Percentiles rank a stretch among this genome's conserved stretches.
phyloP scores from a whole-genome alignment of 2,113 vertebrate genomes.

The Corythoichthys intestinalis region DNA sequence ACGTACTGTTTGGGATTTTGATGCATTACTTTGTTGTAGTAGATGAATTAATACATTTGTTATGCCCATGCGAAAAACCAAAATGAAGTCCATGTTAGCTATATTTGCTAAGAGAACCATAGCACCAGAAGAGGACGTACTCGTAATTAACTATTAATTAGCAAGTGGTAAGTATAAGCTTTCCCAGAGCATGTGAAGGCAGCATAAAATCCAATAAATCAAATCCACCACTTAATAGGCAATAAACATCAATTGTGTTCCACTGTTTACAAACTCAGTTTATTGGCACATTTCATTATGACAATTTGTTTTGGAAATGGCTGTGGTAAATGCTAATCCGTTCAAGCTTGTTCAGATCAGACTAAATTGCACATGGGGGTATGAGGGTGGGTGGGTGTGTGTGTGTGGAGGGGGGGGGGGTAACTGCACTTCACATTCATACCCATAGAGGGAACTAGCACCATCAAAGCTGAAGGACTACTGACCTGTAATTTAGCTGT shows the following conservation, averaged over 20 bases:
- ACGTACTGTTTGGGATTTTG: no score
- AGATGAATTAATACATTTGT: no score
- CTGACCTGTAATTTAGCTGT: neutral
- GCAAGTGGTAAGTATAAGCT: no score
- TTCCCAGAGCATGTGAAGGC: no score
- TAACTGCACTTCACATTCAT: neutral
- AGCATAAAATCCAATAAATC: neutral
- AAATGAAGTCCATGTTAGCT: no score
- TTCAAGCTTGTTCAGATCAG: neutral
- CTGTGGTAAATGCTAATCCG: neutral
- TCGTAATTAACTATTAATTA: no score
- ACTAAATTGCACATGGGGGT: neutral
- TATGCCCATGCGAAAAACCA: no score
- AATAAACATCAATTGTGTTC: neutral
- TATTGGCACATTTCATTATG: neutral
- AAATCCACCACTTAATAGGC: neutral
- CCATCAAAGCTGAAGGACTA: slow-evolving; percentile 13
- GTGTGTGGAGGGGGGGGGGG: neutral
- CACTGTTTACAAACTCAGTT: neutral
- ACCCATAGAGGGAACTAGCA: slow-evolving; percentile 45
- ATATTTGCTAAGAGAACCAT: no score
- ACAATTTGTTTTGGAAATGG: neutral
- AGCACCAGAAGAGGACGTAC: no score
- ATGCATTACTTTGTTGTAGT: no score
- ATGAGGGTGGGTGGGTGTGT: no score